These are phyloP conservation scores for Onychostoma macrolepis DNA, from an alignment of 2,113 vertebrate genomes.

Conservation along the genomic window DNA sequence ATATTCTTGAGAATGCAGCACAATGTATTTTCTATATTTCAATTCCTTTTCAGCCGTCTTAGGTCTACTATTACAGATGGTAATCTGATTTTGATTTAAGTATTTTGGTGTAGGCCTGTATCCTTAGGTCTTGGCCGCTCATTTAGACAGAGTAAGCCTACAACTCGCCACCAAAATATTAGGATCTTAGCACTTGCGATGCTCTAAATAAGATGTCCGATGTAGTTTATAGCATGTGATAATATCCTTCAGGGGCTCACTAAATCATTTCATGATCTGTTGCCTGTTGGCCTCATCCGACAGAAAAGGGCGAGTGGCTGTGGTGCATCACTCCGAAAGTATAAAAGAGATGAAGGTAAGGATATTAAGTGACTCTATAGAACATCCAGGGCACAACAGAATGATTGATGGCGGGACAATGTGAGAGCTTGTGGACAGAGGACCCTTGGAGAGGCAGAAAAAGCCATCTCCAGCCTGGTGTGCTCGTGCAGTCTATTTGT, in stretches of 20 bases:
- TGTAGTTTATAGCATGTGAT: conserved; percentile 47
- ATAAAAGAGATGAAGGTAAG: conserved; percentile 89
- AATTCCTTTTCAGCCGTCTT: background rate
- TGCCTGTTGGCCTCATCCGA: conserved; percentile 74
- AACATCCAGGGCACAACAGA: conserved; percentile 90
- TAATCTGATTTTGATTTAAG: background rate
- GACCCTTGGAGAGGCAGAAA: conserved; percentile 90
- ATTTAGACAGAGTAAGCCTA: background rate
- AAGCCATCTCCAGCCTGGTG: conserved; percentile 82
- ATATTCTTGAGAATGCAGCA: background rate
- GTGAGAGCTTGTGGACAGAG: conserved; percentile 89
- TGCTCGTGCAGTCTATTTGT: conserved; percentile 95
- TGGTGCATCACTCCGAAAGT: conserved; percentile 89
- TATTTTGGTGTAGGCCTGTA: background rate
- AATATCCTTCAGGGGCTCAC: conserved; percentile 46
- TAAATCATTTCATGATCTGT: conserved; percentile 59
- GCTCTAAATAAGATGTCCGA: conserved; percentile 38
- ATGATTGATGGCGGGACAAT: conserved; percentile 98
- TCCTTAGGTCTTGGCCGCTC: background rate
- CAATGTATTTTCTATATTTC: background rate
- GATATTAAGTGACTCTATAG: conserved; percentile 97
- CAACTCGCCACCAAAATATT: background rate
- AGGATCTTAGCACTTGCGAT: background rate
- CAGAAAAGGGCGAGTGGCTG: conserved; percentile 84
- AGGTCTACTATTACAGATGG: background rate